Base-by-base conservation (phyloP, 1,140 invertebrate species). In the Rhynchophorus ferrugineus region DNA sequence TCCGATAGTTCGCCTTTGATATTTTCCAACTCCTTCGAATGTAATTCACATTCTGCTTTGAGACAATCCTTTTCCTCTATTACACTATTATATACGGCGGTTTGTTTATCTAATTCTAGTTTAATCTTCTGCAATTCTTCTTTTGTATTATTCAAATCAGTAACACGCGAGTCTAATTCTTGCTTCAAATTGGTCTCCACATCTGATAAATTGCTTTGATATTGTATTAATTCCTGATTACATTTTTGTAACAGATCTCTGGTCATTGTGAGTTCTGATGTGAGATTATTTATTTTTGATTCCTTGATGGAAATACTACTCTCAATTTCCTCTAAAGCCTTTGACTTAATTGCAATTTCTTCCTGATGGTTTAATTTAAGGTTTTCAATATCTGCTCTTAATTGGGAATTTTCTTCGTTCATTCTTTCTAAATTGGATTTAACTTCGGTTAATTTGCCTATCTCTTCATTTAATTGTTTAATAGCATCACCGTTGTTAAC, bases 1-100 rank as follows among this genome's bases (percentile, higher is more conserved):
- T 48, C 11, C 3, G 39, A 16, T 1, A 56, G 44, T 43, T 62
- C 47, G 16, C 51, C 21, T 48, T 49, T 49, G 13, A 53, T n/a
- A 16, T 44, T 44, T 16, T 62, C 56, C 3, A 68, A 49, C 13
- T 44, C 42, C 14, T 22, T 9, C n/a, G 19, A 24, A 24, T 36
- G 35, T 35, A 14, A 6, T 16, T 52, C 19, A 8, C 20, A 19
- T 16, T 50, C 24, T 8, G 17, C n/a, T 44, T 37, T 44, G 14
- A 16, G 3, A 7, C 17, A 11, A 2, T 47, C 19, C 22, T 14
- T 19, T 22, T 47, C 35, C 21, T 47, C 8, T 3, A 8, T 9
- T 21, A 44, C 2, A 37, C 17, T 41, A 13, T 49, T 35, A 8
- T 17, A 9, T 18, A 29, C 47, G 9, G 3, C 14, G 1, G 13